Evolutionary conservation across 2,888 invertebrate genomes (phyloP), one percentile per base, ranked within the genome.

Genomic region (Ethmia dodecea): DNA sequence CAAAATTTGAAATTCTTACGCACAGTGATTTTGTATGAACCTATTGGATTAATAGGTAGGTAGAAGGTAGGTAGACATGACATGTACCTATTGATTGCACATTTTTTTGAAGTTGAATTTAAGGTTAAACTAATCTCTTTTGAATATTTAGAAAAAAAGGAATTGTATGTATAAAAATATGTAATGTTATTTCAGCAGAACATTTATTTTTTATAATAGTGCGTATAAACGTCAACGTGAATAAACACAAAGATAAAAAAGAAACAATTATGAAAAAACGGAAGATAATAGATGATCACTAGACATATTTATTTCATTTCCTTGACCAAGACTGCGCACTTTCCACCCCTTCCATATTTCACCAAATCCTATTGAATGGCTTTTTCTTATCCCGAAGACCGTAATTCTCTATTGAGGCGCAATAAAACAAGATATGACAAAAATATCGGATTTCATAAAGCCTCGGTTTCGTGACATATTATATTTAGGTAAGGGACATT

Each of bases 381-480:
- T 60, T 62, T 58, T 55, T 62, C 56, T 60, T 60, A 55, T 54
- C 48, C 58, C 53, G 60, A 57, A 58, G 57, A 56, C 59, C 60
- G 68, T 70, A 65, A 71, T 66, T 73, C 72, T 67, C 75, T 69
- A 76, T 78, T 75, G 77, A 80, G 59, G 57, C 66, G 73, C 71
- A 74, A 81, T 79, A 84, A 83, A 83, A 75, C 70, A 68, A 78
- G 81, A 84, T 86, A 86, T 87, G 87, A 86, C 86, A 87, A 86
- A 84, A 84, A 80, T 86, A 86, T 87, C 86, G 53, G 74, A 74
- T 87, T 86, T 86, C 87, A 86, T 84, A 86, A 79, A 86, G 84
- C 76, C 78, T 78, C 77, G 73, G 76, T 79, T 79, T 76, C 78
- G 71, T 78, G 77, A 80, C 77, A 75, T 65, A 74, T 83, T 79